phyloP scores from a whole-genome alignment of 2,888 invertebrate species.

The Yponomeuta sedellus region DNA sequence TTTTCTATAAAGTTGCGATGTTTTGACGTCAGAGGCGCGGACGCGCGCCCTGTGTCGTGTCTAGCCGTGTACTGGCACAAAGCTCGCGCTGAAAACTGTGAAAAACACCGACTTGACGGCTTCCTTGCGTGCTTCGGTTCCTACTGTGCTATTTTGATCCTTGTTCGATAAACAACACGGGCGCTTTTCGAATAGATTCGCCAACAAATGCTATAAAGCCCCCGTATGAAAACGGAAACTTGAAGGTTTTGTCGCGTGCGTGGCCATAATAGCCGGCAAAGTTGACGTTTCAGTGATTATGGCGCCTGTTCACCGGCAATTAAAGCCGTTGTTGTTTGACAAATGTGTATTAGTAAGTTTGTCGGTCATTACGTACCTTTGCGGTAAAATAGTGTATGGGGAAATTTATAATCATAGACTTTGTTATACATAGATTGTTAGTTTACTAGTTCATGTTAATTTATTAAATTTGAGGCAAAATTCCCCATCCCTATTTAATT shows the following conservation, averaged over 20 bases:
- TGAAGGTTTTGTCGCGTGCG: slow-evolving; percentile 13
- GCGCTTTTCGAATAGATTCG: neutral
- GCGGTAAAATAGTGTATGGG: neutral
- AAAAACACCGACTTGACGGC: slow-evolving; percentile 7
- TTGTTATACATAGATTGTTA: neutral
- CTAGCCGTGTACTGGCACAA: neutral
- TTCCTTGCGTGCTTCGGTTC: neutral
- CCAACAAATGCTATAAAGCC: neutral
- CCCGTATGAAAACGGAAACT: slow-evolving; percentile 8
- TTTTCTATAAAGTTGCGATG: slow-evolving; percentile 1
- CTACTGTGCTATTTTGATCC: neutral
- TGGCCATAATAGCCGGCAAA: slow-evolving; percentile 1
- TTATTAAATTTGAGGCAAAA: no score
- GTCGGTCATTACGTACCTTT: neutral
- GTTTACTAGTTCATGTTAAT: neutral
- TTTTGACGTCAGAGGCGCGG: neutral
- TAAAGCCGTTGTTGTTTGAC: neutral
- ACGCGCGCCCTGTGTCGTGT: neutral
- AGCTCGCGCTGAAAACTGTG: slow-evolving; percentile 8
- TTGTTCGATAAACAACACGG: neutral
- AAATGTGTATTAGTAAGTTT: neutral
- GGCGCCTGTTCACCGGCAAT: neutral
- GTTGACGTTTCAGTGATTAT: slow-evolving; percentile 4
- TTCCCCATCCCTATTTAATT: neutral
- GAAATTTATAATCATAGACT: neutral